phyloP scores from a whole-genome alignment of 1,140 invertebrate genomes.

The Calliopsis andreniformis region DNA sequence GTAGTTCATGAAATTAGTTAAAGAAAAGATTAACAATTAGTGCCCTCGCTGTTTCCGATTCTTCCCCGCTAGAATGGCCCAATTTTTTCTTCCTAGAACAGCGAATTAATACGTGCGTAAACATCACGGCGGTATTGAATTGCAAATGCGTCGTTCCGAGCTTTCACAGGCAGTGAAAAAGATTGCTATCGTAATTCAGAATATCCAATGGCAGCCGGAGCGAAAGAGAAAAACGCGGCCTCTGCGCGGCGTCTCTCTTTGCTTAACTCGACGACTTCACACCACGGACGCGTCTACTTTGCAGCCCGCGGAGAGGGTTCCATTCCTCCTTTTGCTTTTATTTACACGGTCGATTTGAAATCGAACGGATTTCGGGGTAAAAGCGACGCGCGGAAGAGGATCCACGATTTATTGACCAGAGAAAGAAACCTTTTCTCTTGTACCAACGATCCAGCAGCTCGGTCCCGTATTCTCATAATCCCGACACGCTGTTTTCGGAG shows the following conservation, averaged over 20 bases:
- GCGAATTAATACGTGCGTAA: conserved; percentile 12
- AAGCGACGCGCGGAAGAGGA: conserved; percentile 41
- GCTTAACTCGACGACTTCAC: conserved; percentile 49
- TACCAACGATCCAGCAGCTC: too few species aligned
- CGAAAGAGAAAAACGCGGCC: conserved; percentile 24
- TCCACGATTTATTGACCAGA: conserved; percentile 23
- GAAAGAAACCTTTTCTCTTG: background rate
- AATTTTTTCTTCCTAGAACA: background rate
- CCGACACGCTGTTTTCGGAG: background rate
- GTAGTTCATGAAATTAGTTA: too few species aligned
- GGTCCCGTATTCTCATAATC: conserved; percentile 7
- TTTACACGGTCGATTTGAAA: conserved; percentile 71
- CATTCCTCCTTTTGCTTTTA: conserved; percentile 68
- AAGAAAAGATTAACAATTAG: too few species aligned
- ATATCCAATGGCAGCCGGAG: conserved; percentile 33
- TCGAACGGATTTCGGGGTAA: conserved; percentile 67
- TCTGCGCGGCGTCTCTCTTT: background rate
- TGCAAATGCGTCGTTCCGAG: conserved; percentile 32
- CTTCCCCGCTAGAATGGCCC: too few species aligned
- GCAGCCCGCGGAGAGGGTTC: conserved; percentile 37
- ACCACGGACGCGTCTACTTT: conserved; percentile 53
- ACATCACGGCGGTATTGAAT: conserved; percentile 36
- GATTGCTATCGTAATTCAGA: conserved; percentile 52
- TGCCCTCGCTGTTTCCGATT: background rate
- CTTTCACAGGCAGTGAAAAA: conserved; percentile 41